Conservation (phyloP, 2,113 vertebrate genomes). For the Rattus rattus region DNA sequence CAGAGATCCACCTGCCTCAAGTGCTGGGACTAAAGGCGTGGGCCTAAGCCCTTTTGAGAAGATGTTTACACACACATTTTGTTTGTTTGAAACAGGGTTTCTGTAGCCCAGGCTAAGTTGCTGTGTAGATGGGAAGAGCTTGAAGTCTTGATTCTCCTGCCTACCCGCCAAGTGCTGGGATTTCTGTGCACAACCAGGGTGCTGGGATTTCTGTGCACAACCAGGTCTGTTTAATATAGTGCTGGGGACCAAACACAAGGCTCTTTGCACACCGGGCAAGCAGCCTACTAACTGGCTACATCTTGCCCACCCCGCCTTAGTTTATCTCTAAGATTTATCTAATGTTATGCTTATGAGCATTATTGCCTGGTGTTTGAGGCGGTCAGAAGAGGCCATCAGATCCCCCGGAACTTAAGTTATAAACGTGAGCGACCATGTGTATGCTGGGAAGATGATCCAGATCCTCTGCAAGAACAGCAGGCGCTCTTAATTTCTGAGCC, state of each 20-base stretch:
- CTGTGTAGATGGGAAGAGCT: neutral
- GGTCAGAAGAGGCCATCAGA: neutral
- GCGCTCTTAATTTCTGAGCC: neutral
- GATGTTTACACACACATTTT: neutral
- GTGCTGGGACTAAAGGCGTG: neutral
- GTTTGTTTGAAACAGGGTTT: neutral
- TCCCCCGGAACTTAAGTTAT: neutral
- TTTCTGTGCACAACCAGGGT: no score
- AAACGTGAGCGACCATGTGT: neutral
- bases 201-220: neutral
- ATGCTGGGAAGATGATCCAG: neutral
- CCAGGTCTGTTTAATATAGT: neutral
- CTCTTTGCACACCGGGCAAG: neutral
- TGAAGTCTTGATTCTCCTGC: neutral
- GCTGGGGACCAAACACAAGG: neutral
- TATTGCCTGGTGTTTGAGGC: neutral
- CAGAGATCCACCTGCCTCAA: neutral
- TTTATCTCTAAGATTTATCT: neutral
- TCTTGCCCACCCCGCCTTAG: neutral
- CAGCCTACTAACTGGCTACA: no score
- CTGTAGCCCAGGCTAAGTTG: neutral
- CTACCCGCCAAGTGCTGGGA: neutral
- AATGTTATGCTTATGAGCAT: neutral
- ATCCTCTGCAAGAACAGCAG: neutral
- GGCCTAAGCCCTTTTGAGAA: neutral